Conservation (phyloP, 2,797 vertebrate genomes). For the Tauraco hartlaubi region DNA sequence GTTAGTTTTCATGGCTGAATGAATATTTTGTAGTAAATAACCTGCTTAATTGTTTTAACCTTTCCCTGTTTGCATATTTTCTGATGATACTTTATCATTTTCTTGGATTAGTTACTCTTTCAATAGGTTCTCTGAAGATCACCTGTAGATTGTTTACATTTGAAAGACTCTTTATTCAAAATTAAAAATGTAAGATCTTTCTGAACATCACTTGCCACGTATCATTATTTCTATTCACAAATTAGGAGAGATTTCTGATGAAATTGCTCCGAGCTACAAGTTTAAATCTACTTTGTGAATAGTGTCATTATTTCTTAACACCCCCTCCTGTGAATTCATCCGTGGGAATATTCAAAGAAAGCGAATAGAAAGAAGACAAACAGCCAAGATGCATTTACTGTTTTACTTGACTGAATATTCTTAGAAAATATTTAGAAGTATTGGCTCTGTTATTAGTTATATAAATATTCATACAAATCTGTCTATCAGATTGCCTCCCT, state of each 20-base stretch:
- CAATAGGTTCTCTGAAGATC: slow-evolving; percentile 15
- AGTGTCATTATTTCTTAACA: slow-evolving; percentile 31
- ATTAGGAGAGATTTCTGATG: slow-evolving; percentile 2
- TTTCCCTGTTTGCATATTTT: slow-evolving; percentile 55
- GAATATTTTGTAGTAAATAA: slow-evolving; percentile 65
- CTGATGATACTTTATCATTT: slow-evolving; percentile 19
- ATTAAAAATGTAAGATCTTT: background rate
- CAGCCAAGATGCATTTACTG: slow-evolving; percentile 48
- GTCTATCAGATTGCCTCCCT: slow-evolving; percentile 51
- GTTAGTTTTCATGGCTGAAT: slow-evolving; percentile 26
- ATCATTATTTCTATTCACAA: background rate
- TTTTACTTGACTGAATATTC: slow-evolving; percentile 62
- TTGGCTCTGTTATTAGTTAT: slow-evolving; percentile 67
- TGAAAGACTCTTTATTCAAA: background rate
- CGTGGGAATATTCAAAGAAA: slow-evolving; percentile 27
- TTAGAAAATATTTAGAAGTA: slow-evolving; percentile 73
- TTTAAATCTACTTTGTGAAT: slow-evolving; percentile 28
- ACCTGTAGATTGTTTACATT: slow-evolving; percentile 32
- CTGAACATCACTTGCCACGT: background rate
- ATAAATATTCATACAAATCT: slow-evolving; percentile 70
- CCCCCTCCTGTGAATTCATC: slow-evolving; percentile 41
- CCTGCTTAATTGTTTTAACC: slow-evolving; percentile 57
- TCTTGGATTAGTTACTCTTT: slow-evolving; percentile 4
- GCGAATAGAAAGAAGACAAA: slow-evolving; percentile 64
- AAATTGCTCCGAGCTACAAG: background rate